Evolutionary conservation across 1,140 invertebrate species (phyloP), one percentile per base, ranked within the genome.

Genomic region (Lordiphosa collinella): DNA sequence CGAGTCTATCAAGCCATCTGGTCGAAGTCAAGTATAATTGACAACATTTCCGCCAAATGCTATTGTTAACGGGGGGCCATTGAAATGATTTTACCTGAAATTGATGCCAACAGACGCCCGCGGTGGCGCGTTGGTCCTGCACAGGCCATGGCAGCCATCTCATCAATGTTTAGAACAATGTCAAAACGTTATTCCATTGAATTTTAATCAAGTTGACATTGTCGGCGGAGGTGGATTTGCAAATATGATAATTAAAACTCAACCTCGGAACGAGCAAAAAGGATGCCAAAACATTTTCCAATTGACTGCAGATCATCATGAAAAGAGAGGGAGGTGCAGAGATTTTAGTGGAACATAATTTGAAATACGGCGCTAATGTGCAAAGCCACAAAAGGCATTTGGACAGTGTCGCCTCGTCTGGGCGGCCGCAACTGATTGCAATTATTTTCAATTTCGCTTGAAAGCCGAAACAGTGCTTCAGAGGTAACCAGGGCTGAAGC

Each of bases 121-220:
- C 41, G 41, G 41, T 44, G 41, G 22, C 22, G 22, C 22, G 9
- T 18, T 25, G 22, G 4, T 25, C 5, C 1, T 25, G 29, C 5
- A 13, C 38, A 0, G 11, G 14, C 41, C 18, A 29, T 29, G 11
- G 22, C 22, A n/a, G 22, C 12, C 40, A 11, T 22, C 18, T 43
- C 40, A 43, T 43, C 40, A 44, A 44, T 44, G 41, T 44, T 44
- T 44, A 44, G 41, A 44, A 44, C 41, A 44, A 44, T 44, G 41
- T 44, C 41, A 44, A 29, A 44, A 44, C 11, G 22, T 6, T 44
- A 29, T 44, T 44, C 41, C 41, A 44, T 44, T 44, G 41, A 44
- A 44, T 44, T 44, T 44, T 44, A 44, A 44, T 44, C 41, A 44
- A 44, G 41, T 44, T 44, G 41, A 44, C 41, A 29, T 44, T 13